Evolutionary conservation across 2,888 invertebrate species (phyloP), one percentile per base, ranked within the genome.

Genomic region (Drosophila meridionalis): DNA sequence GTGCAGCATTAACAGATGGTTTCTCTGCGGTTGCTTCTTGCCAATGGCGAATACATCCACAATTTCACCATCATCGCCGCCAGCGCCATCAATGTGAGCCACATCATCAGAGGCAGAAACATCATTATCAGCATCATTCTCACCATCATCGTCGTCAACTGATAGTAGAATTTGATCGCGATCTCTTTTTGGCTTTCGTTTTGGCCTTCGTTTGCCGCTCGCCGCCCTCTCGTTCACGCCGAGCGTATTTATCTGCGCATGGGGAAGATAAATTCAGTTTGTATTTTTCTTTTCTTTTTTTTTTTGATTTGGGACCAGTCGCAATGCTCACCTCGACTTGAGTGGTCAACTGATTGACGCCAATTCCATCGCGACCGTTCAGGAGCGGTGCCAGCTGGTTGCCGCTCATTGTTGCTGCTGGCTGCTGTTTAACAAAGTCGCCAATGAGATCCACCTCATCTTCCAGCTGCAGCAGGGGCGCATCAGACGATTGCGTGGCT

Each of bases 401-500:
- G 43, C 48, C 61, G 32, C n/a, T 60, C 20, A 64, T 40, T 58
- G 63, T 55, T 69, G 75, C 42, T 42, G 61, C 45, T 48, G 73
- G 32, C 64, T 85, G 87, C 65, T 91, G 88, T 73, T 92, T 91
- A 40, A 87, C 83, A 71, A 87, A 90, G 69, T 89, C 90, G 57
- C 90, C 90, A 73, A 92, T 92, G 57, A 92, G 83, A 82, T 92
- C 92, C 74, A 91, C 89, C 45, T 85, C 85, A 82, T 95, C 95
- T 93, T 95, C 95, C 94, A 95, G 94, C 93, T 95, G 95, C 92
- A 95, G 94, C 93, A 95, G 94, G 90, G 95, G 94, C 92, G 95
- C 94, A 93, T 95, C 94, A 93, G 94, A 94, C 93, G 94, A 94
- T 94, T 94, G 94, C 94, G 94, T 6, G 7, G 53, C 38, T 20